These are phyloP conservation scores for Mormyrops boulengeri DNA, from an alignment of 2,797 vertebrate species.

Conservation along the genomic window DNA sequence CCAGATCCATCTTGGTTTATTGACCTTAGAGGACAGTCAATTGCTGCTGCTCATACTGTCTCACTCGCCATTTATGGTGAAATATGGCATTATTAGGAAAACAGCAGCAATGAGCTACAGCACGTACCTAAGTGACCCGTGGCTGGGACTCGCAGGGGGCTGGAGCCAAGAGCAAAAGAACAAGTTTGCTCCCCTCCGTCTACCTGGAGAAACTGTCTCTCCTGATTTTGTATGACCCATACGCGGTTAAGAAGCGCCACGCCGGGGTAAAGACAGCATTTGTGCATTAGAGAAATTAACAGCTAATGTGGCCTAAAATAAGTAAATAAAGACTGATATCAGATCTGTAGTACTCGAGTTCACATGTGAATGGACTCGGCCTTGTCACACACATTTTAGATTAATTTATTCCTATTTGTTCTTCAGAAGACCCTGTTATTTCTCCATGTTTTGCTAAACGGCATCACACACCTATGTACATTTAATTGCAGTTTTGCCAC, in stretches of 20 bases:
- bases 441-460: neutral
- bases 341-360: neutral
- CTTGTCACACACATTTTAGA: neutral
- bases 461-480: neutral
- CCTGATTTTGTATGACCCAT: neutral
- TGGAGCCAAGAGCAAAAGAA: neutral
- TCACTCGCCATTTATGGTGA: neutral
- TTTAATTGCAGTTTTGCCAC: neutral
- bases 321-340: neutral
- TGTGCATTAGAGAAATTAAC: neutral
- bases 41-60: neutral
- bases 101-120: neutral
- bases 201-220: neutral
- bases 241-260: neutral
- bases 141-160: neutral
- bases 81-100: neutral
- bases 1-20: slow-evolving; percentile 1
- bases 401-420: neutral
- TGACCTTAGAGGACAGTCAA: neutral
- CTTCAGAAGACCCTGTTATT: neutral
- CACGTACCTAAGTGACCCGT: neutral
- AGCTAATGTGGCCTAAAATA: neutral
- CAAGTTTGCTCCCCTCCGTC: neutral
- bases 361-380: neutral
- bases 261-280: neutral